Conservation (phyloP, 1,140 invertebrate species). For the Caerostris extrusa region DNA sequence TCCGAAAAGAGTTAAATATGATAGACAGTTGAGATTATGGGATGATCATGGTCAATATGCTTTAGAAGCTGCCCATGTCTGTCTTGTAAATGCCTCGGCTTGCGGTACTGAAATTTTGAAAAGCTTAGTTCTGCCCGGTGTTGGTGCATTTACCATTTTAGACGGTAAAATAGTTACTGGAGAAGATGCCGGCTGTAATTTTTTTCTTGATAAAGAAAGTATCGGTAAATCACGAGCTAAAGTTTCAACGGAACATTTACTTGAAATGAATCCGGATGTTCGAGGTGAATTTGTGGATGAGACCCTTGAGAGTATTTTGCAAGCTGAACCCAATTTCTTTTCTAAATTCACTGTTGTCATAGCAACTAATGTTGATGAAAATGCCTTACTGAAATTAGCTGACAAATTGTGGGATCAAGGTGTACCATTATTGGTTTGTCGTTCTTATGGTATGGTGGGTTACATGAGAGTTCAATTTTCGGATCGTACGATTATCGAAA, state of each 20-base stretch:
- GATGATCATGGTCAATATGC: slow-evolving; percentile 97
- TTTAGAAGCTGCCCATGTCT: slow-evolving; percentile 93
- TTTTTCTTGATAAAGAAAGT: slow-evolving; percentile 68
- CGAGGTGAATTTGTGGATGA: slow-evolving; percentile 96
- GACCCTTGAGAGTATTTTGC: slow-evolving; percentile 87
- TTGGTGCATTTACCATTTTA: slow-evolving; percentile 97
- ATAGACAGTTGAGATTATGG: slow-evolving; percentile 89
- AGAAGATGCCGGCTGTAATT: slow-evolving; percentile 96
- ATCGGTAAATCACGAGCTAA: slow-evolving; percentile 87
- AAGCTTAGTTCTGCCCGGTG: slow-evolving; percentile 94
- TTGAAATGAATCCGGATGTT: slow-evolving; percentile 96
- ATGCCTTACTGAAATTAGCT: slow-evolving; percentile 88
- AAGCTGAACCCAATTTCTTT: slow-evolving; percentile 94
- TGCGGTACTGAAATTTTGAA: slow-evolving; percentile 97
- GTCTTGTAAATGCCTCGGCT: slow-evolving; percentile 96
- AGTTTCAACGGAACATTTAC: slow-evolving; percentile 89
- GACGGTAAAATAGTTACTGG: slow-evolving; percentile 93
- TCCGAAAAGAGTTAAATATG: slow-evolving; percentile 73
- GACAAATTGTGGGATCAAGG: slow-evolving; percentile 92
- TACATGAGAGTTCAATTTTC: slow-evolving; percentile 93
- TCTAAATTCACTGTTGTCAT: slow-evolving; percentile 93
- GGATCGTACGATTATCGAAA: slow-evolving; percentile 95
- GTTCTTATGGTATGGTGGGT: slow-evolving; percentile 95
- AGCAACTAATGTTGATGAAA: slow-evolving; percentile 91
- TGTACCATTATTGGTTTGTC: slow-evolving; percentile 93